phyloP scores from a whole-genome alignment of 23 tunicate species.

The Trididemnum miniatum region DNA sequence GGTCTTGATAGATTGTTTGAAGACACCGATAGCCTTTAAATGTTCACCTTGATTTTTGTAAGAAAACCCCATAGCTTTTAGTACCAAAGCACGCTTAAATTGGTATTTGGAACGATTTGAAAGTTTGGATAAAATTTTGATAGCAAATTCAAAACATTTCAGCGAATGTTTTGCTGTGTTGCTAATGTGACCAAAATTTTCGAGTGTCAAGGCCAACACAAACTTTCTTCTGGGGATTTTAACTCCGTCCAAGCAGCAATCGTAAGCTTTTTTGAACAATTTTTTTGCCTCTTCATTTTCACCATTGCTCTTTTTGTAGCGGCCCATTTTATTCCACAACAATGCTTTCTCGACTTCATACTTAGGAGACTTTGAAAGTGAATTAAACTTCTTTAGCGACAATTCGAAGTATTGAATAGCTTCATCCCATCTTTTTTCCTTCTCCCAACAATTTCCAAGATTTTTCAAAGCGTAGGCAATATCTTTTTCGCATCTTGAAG shows the following conservation, averaged over 20 bases:
- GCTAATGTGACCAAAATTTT: background rate
- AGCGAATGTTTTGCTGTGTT: too few relatives aligned
- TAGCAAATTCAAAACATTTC: too few relatives aligned
- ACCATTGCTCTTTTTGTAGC: background rate
- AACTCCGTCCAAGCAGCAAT: background rate
- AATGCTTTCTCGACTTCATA: background rate
- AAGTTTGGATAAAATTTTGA: too few relatives aligned
- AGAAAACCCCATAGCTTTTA: too few relatives aligned
- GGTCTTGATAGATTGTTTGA: too few relatives aligned
- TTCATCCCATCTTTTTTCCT: background rate
- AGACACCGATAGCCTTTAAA: too few relatives aligned
- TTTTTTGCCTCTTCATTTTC: background rate
- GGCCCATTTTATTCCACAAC: background rate
- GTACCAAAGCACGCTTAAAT: too few relatives aligned
- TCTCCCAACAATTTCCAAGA: background rate
- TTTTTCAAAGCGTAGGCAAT: too few relatives aligned
- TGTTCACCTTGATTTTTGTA: too few relatives aligned
- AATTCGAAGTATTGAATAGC: background rate
- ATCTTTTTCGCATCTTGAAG: too few relatives aligned
- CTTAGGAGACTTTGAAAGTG: background rate
- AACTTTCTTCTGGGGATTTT: background rate
- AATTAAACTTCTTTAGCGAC: background rate
- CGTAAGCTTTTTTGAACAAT: background rate
- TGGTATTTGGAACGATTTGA: too few relatives aligned
- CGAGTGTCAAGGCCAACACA: background rate